Conservation (phyloP, 2,888 invertebrate genomes). For the Archips xylosteana region DNA sequence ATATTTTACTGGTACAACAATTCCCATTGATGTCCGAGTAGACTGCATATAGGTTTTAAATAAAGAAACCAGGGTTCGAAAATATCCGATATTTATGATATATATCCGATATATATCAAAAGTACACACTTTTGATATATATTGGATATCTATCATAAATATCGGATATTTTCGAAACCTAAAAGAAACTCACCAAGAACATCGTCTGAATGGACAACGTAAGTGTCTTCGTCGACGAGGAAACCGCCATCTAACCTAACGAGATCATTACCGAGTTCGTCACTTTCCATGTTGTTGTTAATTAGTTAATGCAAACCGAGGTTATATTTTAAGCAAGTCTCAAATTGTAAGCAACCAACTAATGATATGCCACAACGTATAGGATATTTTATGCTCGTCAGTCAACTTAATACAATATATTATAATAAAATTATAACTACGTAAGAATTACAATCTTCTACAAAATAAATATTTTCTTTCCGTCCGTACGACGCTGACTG, state of each 20-base stretch:
- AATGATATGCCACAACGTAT: background rate
- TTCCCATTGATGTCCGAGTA: too few species aligned
- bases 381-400: background rate
- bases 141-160: too few species aligned
- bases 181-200: slow-evolving; percentile 68
- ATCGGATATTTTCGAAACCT: too few species aligned
- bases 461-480: background rate
- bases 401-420: background rate
- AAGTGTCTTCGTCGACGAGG: slow-evolving; percentile 78
- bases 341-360: background rate
- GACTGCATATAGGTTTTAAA: background rate
- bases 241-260: slow-evolving; percentile 75
- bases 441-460: background rate
- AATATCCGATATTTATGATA: too few species aligned
- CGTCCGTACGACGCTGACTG: background rate
- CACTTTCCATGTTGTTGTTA: slow-evolving; percentile 79
- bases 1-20: background rate
- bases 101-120: too few species aligned
- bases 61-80: too few species aligned
- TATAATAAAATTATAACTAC: background rate
- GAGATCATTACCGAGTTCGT: slow-evolving; percentile 87
- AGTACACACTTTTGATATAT: too few species aligned
- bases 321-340: slow-evolving; percentile 11
- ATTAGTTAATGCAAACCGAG: slow-evolving; percentile 24
- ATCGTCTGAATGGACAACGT: slow-evolving; percentile 79